Percentiles rank a stretch among this genome's conserved stretches.
phyloP scores from a whole-genome alignment of 2,797 vertebrate genomes.

The Scolopax rusticola region DNA sequence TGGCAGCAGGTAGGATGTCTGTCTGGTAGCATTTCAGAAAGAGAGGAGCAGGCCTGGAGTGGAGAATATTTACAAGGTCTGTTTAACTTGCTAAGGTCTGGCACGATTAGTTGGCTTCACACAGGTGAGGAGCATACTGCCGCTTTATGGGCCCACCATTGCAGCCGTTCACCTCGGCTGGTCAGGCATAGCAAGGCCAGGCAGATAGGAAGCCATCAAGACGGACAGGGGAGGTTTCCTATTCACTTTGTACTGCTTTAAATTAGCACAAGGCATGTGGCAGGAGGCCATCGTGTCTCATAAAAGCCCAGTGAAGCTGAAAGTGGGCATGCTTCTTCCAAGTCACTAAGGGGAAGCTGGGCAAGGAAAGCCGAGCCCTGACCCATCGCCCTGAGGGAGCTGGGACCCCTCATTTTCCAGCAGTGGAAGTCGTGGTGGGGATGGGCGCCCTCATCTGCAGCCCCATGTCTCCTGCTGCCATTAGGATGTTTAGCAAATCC shows the following conservation, averaged over 20 bases:
- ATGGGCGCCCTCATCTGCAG: neutral
- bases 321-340: neutral
- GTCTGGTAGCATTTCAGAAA: neutral
- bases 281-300: neutral
- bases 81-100: neutral
- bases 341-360: neutral
- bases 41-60: neutral
- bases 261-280: fast-evolving
- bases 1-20: neutral
- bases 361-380: neutral
- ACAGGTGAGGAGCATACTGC: neutral
- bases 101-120: neutral
- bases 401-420: neutral
- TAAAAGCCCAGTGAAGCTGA: neutral
- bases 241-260: neutral
- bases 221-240: neutral
- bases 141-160: neutral
- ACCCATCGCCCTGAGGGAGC: fast-evolving
- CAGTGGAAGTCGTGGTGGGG: neutral
- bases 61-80: neutral
- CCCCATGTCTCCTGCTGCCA: neutral
- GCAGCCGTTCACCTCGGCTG: fast-evolving
- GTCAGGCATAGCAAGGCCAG: neutral
- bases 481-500: neutral
- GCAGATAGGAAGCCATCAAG: neutral